phyloP scores from a whole-genome alignment of 2,797 vertebrate species.

The Leuciscus waleckii region DNA sequence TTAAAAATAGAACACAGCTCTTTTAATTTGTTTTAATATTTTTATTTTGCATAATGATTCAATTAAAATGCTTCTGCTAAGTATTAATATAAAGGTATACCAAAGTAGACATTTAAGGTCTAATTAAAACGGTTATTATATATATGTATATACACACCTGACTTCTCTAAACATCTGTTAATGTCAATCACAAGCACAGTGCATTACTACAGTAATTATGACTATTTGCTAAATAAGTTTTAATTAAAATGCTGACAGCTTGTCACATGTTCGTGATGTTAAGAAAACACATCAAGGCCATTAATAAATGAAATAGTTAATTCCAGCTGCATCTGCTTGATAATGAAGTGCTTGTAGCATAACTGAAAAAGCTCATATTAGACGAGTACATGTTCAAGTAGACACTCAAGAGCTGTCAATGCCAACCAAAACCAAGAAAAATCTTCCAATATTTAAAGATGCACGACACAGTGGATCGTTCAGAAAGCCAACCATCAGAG shows the following conservation, averaged over 20 bases:
- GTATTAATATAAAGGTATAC: background rate
- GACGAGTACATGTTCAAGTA: background rate
- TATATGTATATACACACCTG: background rate
- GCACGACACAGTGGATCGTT: background rate
- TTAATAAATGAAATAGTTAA: slow-evolving; percentile 1
- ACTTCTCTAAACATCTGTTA: slow-evolving; percentile 9
- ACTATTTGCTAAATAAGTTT: slow-evolving; percentile 6
- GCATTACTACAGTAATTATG: slow-evolving; percentile 15
- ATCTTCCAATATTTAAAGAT: background rate
- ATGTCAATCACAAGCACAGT: background rate
- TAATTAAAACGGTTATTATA: background rate
- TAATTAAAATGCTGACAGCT: slow-evolving; percentile 20
- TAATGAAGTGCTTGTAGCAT: slow-evolving; percentile 1
- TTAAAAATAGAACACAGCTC: background rate
- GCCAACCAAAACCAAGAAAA: background rate
- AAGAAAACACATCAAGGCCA: slow-evolving; percentile 20
- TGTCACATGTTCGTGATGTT: slow-evolving; percentile 6
- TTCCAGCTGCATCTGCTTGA: background rate
- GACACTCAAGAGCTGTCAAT: background rate
- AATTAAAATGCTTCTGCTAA: background rate
- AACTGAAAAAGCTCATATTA: background rate
- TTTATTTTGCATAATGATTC: background rate
- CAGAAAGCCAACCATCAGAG: background rate
- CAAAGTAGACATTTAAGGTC: background rate
- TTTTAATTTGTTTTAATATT: background rate